Conservation (phyloP, 2,888 invertebrate species). For the Willowsia nigromaculata region DNA sequence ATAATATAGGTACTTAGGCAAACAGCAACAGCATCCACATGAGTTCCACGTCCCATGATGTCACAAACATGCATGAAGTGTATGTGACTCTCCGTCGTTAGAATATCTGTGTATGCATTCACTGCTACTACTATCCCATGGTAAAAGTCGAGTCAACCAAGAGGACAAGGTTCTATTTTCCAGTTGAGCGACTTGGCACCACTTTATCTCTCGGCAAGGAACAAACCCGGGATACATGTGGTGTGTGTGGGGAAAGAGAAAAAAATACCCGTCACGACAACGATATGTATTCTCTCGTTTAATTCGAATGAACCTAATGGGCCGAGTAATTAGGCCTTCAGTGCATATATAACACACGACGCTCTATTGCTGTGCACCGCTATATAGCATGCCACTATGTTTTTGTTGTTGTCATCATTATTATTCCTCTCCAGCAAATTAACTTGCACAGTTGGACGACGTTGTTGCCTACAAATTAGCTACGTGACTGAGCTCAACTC, state of each 20-base stretch:
- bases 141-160: conserved; percentile 57
- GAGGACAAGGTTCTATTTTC: conserved; percentile 78
- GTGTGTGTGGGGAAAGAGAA: conserved; percentile 46
- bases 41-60: neutral
- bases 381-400: neutral
- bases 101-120: neutral
- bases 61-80: neutral
- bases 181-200: conserved; percentile 78
- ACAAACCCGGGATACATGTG: conserved; percentile 58
- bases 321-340: conserved; percentile 78
- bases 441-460: conserved; percentile 25
- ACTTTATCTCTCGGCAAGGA: conserved; percentile 79
- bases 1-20: neutral
- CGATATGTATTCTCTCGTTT: conserved; percentile 78
- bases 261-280: conserved; percentile 76
- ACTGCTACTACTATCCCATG: neutral
- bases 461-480: conserved; percentile 33
- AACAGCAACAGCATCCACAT: neutral
- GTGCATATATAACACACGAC: conserved; percentile 69
- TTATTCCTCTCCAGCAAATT: conserved; percentile 44
- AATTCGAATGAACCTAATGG: conserved; percentile 79
- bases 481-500: conserved; percentile 4
- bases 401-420: conserved; percentile 36
- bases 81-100: no score
- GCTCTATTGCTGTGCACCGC: conserved; percentile 5